Percentiles rank a stretch among this genome's conserved stretches.
These are phyloP conservation scores for Oxygymnocypris stewartii DNA, from an alignment of 2,113 vertebrate genomes.

Conservation along the genomic window DNA sequence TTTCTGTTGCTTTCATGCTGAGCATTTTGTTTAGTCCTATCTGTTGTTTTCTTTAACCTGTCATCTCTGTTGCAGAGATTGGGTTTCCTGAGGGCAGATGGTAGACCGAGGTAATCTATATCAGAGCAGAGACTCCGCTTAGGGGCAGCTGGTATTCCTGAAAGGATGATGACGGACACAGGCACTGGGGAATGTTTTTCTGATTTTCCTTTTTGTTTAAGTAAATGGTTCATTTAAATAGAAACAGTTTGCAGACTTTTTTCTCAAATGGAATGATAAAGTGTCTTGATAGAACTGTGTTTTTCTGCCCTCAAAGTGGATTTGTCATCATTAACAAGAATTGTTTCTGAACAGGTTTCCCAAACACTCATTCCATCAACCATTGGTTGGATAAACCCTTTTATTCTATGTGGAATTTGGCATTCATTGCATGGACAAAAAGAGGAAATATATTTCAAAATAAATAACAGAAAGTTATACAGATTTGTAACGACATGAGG, in stretches of 20 bases:
- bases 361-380: background rate
- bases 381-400: background rate
- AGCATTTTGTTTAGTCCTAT: constrained; percentile 22
- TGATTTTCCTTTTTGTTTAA: background rate
- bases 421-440: background rate
- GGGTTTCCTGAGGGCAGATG: constrained; percentile 46
- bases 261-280: background rate
- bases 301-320: background rate
- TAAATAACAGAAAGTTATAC: background rate
- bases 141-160: constrained; percentile 22
- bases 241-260: background rate
- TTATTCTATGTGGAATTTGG: background rate
- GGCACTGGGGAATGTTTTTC: background rate
- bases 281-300: background rate
- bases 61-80: constrained; percentile 43
- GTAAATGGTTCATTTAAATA: background rate
- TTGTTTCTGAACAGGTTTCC: background rate
- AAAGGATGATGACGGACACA: background rate
- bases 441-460: too few relatives aligned
- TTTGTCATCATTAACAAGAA: background rate
- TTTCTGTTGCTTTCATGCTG: constrained; percentile 31
- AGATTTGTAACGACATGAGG: background rate
- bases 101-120: constrained; percentile 48
- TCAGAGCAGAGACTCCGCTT: constrained; percentile 22
- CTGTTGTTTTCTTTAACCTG: constrained; percentile 38